Evolutionary conservation across 2,888 invertebrate genomes (phyloP).

Genomic region (Ennomos erosarius): DNA sequence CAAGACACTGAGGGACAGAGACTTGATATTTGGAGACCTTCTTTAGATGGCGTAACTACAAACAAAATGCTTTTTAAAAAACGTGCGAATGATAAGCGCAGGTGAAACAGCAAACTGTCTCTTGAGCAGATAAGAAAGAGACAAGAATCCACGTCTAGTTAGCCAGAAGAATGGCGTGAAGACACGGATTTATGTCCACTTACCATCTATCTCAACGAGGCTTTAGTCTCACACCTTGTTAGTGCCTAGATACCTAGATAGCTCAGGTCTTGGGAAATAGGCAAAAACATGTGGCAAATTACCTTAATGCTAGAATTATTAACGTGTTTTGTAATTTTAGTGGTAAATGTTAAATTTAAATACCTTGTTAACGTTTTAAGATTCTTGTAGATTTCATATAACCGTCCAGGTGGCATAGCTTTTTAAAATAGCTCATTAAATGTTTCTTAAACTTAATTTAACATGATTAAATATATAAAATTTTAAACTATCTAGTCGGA

Average conservation of each 20-base stretch:
- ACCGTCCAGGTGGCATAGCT: no score
- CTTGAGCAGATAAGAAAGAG: background rate
- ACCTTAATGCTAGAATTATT: constrained; percentile 10
- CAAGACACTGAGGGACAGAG: no score
- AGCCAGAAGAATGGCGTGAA: constrained; percentile 24
- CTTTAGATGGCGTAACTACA: no score
- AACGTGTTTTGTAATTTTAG: constrained; percentile 1
- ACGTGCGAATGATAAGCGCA: no score
- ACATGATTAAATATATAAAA: no score
- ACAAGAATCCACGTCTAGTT: constrained; percentile 19
- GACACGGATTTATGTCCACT: constrained; percentile 21
- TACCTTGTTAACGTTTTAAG: background rate
- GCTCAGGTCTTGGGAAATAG: background rate
- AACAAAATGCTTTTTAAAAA: no score
- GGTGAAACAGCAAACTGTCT: no score
- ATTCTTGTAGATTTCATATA: no score
- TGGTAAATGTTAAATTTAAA: background rate
- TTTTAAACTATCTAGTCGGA: no score
- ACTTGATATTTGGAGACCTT: no score
- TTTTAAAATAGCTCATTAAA: no score
- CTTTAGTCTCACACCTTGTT: constrained; percentile 21
- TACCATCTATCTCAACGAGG: constrained; percentile 19
- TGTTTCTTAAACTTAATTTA: no score
- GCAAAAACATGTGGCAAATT: constrained; percentile 12
- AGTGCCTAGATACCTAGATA: constrained; percentile 9